Conservation (phyloP, 37 sponge, comb jelly and placozoan species). For the Oscarella lobularis region DNA sequence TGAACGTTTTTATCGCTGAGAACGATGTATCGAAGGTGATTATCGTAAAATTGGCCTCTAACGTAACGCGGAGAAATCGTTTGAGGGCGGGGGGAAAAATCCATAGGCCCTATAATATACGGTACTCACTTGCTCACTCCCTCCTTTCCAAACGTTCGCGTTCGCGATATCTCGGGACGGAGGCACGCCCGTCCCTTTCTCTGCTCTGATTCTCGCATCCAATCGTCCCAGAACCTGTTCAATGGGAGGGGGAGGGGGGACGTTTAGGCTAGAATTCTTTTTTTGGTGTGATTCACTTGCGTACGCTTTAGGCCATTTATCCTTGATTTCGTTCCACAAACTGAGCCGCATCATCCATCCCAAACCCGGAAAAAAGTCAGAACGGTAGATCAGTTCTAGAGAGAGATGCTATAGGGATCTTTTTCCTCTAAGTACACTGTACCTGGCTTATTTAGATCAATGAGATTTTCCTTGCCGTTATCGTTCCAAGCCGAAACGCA, state of each 20-base stretch:
- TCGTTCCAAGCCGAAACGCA: slow-evolving; percentile 96
- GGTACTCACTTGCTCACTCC: slow-evolving; percentile 55
- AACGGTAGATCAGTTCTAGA: slow-evolving; percentile 60
- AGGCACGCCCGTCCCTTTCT: slow-evolving; percentile 74
- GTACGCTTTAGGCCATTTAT: slow-evolving; percentile 75
- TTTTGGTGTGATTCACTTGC: too few species aligned
- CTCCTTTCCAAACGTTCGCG: slow-evolving; percentile 52
- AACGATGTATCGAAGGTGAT: neutral
- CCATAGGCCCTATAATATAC: too few species aligned
- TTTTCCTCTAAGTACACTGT: too few species aligned
- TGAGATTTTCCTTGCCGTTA: slow-evolving; percentile 58
- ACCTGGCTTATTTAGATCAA: neutral
- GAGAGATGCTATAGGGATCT: neutral
- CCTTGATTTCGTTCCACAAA: slow-evolving; percentile 68
- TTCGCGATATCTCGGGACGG: slow-evolving; percentile 77
- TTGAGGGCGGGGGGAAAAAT: neutral
- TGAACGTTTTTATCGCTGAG: neutral
- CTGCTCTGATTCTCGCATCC: slow-evolving; percentile 78
- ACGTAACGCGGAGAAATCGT: neutral
- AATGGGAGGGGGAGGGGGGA: too few species aligned
- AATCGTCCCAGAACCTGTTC: slow-evolving; percentile 86
- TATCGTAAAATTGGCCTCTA: neutral
- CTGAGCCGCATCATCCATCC: slow-evolving; percentile 78
- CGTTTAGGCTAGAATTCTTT: too few species aligned
- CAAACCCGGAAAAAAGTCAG: slow-evolving; percentile 90